These are phyloP conservation scores for Tenthredo amoena DNA, from an alignment of 2,888 invertebrate genomes.

Conservation along the genomic window DNA sequence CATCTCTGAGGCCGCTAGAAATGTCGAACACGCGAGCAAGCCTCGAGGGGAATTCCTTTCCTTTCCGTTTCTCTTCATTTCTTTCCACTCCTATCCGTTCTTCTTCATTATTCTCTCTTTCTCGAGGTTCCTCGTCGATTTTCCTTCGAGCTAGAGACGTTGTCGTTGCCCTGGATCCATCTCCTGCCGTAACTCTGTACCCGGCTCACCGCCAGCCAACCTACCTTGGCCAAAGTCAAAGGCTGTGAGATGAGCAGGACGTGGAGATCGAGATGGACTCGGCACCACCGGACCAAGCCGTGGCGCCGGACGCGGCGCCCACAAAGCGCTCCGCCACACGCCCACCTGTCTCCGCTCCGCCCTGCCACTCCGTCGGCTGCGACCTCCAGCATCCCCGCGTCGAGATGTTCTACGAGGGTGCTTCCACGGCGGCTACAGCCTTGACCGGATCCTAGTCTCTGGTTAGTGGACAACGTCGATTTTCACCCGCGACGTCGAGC, in stretches of 20 bases:
- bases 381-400: slow-evolving; percentile 51
- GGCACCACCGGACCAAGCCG: slow-evolving; percentile 59
- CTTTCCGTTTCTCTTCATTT: slow-evolving; percentile 56
- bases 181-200: slow-evolving; percentile 51
- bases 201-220: slow-evolving; percentile 15
- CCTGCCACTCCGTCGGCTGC: slow-evolving; percentile 60
- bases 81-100: slow-evolving; percentile 60
- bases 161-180: slow-evolving; percentile 49
- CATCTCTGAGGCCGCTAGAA: slow-evolving; percentile 62
- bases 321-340: slow-evolving; percentile 77
- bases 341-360: slow-evolving; percentile 78
- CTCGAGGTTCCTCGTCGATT: slow-evolving; percentile 54
- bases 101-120: slow-evolving; percentile 61
- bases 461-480: slow-evolving; percentile 14
- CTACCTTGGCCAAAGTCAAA: slow-evolving; percentile 35
- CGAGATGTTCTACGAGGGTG: slow-evolving; percentile 46
- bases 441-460: slow-evolving; percentile 4
- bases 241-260: slow-evolving; percentile 12
- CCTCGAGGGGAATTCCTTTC: slow-evolving; percentile 75
- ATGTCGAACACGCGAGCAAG: slow-evolving; percentile 77
- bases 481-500: background rate
- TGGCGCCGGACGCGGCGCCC: slow-evolving; percentile 78
- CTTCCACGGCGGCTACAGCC: slow-evolving; percentile 24
- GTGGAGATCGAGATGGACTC: slow-evolving; percentile 34
- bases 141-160: slow-evolving; percentile 51